Evolutionary conservation across 2,797 vertebrate genomes (phyloP).

Genomic region (Lepus oiostolus): DNA sequence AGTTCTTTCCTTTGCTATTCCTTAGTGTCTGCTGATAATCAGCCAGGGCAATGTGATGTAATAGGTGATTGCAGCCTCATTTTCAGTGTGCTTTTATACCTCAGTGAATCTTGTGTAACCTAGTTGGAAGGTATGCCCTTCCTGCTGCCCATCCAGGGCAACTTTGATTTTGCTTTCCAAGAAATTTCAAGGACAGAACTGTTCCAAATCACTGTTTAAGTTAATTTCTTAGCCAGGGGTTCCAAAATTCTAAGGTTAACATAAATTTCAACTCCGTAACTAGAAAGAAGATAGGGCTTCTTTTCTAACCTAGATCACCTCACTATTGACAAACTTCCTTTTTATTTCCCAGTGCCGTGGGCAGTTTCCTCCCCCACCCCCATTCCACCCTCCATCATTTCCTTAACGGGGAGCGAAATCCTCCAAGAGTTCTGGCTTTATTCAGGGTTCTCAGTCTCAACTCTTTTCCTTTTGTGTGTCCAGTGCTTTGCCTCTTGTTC

Average conservation of each 20-base stretch:
- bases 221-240: neutral
- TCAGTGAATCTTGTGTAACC: neutral
- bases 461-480: neutral
- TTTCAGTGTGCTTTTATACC: neutral
- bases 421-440: neutral
- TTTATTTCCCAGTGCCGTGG: neutral
- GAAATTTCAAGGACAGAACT: neutral
- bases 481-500: neutral
- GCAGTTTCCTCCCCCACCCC: neutral
- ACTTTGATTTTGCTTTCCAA: conserved; percentile 3
- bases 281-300: neutral
- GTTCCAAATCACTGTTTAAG: neutral
- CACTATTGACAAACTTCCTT: neutral
- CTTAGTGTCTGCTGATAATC: neutral
- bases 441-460: neutral
- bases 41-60: neutral
- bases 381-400: neutral
- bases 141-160: neutral
- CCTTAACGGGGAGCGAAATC: neutral
- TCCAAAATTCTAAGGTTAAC: neutral
- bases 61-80: neutral
- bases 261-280: conserved; percentile 8
- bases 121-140: neutral
- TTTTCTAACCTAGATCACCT: neutral
- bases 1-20: neutral